Percentiles rank a stretch among this genome's conserved stretches.
These are phyloP conservation scores for Procambarus virginalis DNA, from an alignment of 1,140 invertebrate genomes.

Conservation along the genomic window DNA sequence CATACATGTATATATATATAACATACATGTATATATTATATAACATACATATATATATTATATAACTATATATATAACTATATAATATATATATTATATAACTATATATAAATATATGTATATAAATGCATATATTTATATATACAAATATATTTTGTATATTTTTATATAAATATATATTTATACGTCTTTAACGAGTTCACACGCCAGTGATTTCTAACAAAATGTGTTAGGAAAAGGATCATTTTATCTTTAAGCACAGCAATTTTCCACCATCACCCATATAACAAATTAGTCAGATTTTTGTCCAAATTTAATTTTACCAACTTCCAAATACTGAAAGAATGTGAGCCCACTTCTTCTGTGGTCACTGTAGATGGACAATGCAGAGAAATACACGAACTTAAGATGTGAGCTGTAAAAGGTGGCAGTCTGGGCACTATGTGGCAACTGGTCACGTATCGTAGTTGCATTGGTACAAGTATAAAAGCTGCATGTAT, in stretches of 20 bases:
- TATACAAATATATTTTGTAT: slow-evolving; percentile 4
- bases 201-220: slow-evolving; percentile 35
- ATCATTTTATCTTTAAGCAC: slow-evolving; percentile 1
- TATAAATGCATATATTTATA: slow-evolving; percentile 32
- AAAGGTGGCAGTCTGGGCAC: neutral
- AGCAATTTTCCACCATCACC: neutral
- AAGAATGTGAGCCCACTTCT: neutral
- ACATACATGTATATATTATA: slow-evolving; percentile 1
- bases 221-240: slow-evolving; percentile 27
- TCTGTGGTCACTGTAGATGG: neutral
- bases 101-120: slow-evolving; percentile 26
- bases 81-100: neutral
- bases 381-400: neutral
- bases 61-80: neutral
- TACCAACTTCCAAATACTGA: neutral
- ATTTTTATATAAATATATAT: neutral
- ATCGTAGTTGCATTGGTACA: neutral
- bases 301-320: neutral
- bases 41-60: neutral
- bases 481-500: neutral
- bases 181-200: slow-evolving; percentile 31
- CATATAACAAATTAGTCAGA: neutral
- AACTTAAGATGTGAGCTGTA: neutral
- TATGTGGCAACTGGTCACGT: neutral
- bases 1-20: slow-evolving; percentile 6